phyloP scores from a whole-genome alignment of 1,140 invertebrate species.

The Mizuhopecten yessoensis region DNA sequence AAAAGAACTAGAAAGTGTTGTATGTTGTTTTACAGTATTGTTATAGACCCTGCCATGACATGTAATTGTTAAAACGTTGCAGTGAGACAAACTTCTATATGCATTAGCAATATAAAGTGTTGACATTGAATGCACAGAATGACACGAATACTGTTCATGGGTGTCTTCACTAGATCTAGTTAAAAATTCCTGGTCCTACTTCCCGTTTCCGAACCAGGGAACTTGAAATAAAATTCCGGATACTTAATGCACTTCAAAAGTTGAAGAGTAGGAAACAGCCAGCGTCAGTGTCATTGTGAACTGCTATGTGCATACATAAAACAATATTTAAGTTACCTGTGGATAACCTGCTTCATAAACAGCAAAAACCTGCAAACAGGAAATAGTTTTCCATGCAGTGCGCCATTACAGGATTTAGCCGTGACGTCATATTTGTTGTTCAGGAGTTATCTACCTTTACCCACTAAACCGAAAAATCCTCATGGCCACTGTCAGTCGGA shows the following conservation, averaged over 20 bases:
- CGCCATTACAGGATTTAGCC: slow-evolving; percentile 21
- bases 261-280: not conserved
- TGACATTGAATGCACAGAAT: too few relatives aligned
- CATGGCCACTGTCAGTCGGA: too few relatives aligned
- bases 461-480: too few relatives aligned
- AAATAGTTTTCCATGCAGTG: slow-evolving; percentile 38
- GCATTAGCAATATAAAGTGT: too few relatives aligned
- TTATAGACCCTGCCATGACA: too few relatives aligned
- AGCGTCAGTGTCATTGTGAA: not conserved
- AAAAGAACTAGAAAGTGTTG: too few relatives aligned
- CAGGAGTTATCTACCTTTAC: not conserved
- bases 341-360: slow-evolving; percentile 13
- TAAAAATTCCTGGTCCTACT: slow-evolving; percentile 7
- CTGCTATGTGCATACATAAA: not conserved
- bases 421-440: slow-evolving; percentile 33
- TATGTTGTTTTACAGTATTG: too few relatives aligned
- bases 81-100: too few relatives aligned
- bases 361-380: slow-evolving; percentile 37
- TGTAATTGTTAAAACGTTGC: too few relatives aligned
- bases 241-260: not conserved
- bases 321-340: not conserved
- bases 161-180: too few relatives aligned
- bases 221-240: not conserved
- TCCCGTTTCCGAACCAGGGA: not conserved
- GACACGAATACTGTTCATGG: too few relatives aligned